Base-by-base conservation (phyloP, 2,113 vertebrate genomes). In the Tachuris rubrigastra region DNA sequence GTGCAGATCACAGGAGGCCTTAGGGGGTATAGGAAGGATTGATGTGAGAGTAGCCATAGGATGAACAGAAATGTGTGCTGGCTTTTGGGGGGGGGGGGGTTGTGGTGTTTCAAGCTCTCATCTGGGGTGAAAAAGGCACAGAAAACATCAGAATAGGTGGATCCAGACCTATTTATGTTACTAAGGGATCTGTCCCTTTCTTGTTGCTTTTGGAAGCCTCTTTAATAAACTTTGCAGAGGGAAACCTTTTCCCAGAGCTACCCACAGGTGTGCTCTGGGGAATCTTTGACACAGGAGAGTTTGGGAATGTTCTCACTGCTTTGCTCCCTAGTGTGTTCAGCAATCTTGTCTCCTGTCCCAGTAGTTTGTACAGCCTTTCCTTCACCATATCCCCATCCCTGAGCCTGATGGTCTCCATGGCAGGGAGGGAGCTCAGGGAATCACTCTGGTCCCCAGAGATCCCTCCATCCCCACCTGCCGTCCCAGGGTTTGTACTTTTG, bases 371-470 rank as follows among this genome's bases (percentile, higher is more conserved):
- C 28, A 77, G 79, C 13, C 15, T 83, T 83, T 18, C 9, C 30
- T 23, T 77, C 47, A 1, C 59, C 35, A 1, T 19, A 30, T 49
- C 22, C 28, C 56, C 49, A 33, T 5, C 31, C 46, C 78, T 41
- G 55, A 90, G 44, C 47, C 56, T 28, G 53, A 30, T 9, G 30
- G 8, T 9, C 62, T 44, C 33, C 13, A 12, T 0, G 0, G 35
- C 12, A 58, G 41, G 46, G 41, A 37, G 41, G 31, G 37, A 81
- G 46, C n/a, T 30, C 35, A 0, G 15, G 68, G 72, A 44, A 68
- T 23, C 2, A 0, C 25, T 17, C 3, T 0, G 0, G 10, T 72
- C 52, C 78, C 74, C 0, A 2, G 12, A 35, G 42, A 42, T 3
- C 23, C 50, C 8, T 67, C 52, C 16, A 2, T 55, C 42, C 27